Conservation (phyloP, 2,113 vertebrate genomes). For the Polypterus bichir region DNA sequence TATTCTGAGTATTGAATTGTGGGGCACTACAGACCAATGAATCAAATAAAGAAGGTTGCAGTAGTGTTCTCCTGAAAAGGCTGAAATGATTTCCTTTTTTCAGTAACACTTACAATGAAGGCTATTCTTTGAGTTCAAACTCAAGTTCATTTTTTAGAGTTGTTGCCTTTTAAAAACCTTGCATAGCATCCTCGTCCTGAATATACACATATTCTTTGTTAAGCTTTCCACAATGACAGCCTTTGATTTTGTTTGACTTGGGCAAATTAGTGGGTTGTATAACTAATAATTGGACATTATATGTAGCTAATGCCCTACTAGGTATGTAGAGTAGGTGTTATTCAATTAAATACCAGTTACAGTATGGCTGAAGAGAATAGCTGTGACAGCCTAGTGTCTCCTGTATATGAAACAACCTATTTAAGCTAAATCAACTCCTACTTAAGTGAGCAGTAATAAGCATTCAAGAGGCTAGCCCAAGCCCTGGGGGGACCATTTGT, state of each 20-base stretch:
- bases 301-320: constrained; percentile 55
- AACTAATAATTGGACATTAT: constrained; percentile 54
- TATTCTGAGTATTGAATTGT: no score
- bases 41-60: no score
- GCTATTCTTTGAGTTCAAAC: no score
- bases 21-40: no score
- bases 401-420: constrained; percentile 79
- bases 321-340: constrained; percentile 60
- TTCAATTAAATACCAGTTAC: constrained; percentile 73
- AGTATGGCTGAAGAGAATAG: constrained; percentile 50
- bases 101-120: no score
- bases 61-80: no score
- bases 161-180: no score
- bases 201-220: constrained; percentile 10
- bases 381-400: constrained; percentile 56
- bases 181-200: no score
- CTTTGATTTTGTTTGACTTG: constrained; percentile 31
- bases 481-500: constrained; percentile 82
- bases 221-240: constrained; percentile 28
- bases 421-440: constrained; percentile 88
- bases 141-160: no score
- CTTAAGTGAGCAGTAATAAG: constrained; percentile 84
- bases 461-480: constrained; percentile 51
- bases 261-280: constrained; percentile 44
- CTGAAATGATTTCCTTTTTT: no score